Conservation (phyloP, 1,140 invertebrate species). For the Episyrphus balteatus region DNA sequence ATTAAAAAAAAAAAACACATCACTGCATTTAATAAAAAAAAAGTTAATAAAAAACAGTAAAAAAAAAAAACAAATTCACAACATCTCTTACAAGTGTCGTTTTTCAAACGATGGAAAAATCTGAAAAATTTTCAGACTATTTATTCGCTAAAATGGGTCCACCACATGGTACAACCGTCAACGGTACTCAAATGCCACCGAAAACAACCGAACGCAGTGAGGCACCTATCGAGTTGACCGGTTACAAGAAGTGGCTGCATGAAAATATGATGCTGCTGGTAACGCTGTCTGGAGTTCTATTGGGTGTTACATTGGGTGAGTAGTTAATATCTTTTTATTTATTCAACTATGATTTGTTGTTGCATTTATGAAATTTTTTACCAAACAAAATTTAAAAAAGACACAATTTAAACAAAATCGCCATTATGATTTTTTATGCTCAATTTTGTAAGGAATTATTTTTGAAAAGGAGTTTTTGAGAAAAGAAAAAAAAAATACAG, state of each 20-base stretch:
- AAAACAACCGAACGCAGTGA: constrained; percentile 43
- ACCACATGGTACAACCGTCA: constrained; percentile 38
- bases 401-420: too few relatives aligned
- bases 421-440: too few relatives aligned
- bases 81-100: neutral
- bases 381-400: too few relatives aligned
- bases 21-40: neutral
- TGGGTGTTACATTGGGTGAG: constrained; percentile 62
- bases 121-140: constrained; percentile 58
- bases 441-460: too few relatives aligned
- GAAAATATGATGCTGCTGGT: constrained; percentile 68
- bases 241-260: constrained; percentile 52
- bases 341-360: neutral
- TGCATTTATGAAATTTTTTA: too few relatives aligned
- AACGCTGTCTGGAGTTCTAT: constrained; percentile 63
- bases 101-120: constrained; percentile 36
- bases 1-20: too few relatives aligned
- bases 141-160: constrained; percentile 63
- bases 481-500: too few relatives aligned
- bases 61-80: neutral
- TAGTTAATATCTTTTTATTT: constrained; percentile 1
- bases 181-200: constrained; percentile 46
- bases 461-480: too few relatives aligned
- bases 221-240: constrained; percentile 50
- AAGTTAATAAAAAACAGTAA: neutral